These are phyloP conservation scores for Bovichtus variegatus DNA, from an alignment of 2,797 vertebrate genomes.

Conservation along the genomic window DNA sequence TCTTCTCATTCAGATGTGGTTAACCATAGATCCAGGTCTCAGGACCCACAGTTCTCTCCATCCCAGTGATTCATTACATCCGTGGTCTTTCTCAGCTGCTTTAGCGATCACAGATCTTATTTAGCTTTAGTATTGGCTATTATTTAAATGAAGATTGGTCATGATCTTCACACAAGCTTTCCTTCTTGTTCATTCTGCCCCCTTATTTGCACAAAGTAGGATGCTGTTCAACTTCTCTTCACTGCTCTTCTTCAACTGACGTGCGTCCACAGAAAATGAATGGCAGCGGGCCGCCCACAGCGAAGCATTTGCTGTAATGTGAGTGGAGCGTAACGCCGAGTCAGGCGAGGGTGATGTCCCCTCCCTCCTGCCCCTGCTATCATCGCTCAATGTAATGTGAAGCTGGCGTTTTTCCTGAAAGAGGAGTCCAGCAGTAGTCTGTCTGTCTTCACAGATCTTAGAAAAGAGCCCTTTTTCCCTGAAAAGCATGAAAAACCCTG, in stretches of 20 bases:
- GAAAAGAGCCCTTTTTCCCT: conserved; percentile 53
- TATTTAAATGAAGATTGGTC: conserved; percentile 46
- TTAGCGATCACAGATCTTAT: conserved; percentile 50
- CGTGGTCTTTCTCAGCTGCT: conserved; percentile 51
- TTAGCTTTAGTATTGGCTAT: conserved; percentile 29
- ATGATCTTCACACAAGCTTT: conserved; percentile 33
- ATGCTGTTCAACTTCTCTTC: conserved; percentile 43
- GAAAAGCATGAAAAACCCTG: conserved; percentile 51
- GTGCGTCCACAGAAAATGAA: conserved; percentile 58
- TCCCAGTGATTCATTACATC: conserved; percentile 77
- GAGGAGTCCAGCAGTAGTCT: conserved; percentile 64
- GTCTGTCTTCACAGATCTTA: conserved; percentile 67
- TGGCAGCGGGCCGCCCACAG: conserved; percentile 70
- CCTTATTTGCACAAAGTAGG: conserved; percentile 44
- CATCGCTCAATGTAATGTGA: conserved; percentile 65
- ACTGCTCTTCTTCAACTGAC: conserved; percentile 43
- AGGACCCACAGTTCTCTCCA: conserved; percentile 53
- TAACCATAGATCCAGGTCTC: conserved; percentile 73
- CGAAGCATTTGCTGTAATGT: conserved; percentile 66
- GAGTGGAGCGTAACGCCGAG: conserved; percentile 70
- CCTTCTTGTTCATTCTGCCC: no score
- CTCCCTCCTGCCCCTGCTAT: conserved; percentile 45
- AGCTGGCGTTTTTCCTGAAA: conserved; percentile 57
- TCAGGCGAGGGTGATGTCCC: conserved; percentile 53
- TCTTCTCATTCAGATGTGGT: conserved; percentile 74